Base-by-base conservation (phyloP, 2,113 vertebrate genomes). In the Aythya baeri region DNA sequence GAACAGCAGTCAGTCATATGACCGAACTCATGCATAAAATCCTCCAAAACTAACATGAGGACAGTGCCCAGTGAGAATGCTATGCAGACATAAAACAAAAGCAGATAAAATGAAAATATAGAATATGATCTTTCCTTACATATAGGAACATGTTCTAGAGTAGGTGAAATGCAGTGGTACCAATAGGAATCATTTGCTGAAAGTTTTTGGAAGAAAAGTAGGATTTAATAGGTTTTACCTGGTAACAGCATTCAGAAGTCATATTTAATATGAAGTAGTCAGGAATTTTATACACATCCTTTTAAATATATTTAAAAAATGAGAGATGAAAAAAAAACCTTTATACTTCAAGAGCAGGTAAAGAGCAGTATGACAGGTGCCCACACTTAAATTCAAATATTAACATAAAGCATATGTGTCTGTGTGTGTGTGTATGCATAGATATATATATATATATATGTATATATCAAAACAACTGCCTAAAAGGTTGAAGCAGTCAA, bases 171-270 rank as follows among this genome's bases (percentile, higher is more conserved):
- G 12, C 2, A 17, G 27, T 11, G 23, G 61, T 4, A 91, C 20
- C 32, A 88, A 88, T 0, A 15, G 18, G 7, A 70, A 17, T 38
- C 11, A 77, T n/a, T 66, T 88, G 9, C 10, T 77, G 31, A 49
- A 61, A 22, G 7, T 2, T 6, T 27, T 46, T 11, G 7, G 4
- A 70, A 78, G 43, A 43, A 38, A 4, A 2, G 17, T 0, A 75
- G 43, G 10, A 85, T 49, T 85, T 67, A 1, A 58, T 50, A 32
- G 9, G 5, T 17, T 85, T 91, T 61, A 46, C 52, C 17, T 44
- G 4, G 15, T 44, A n/a, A 74, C 29, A 78, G 75, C 2, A 5
- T 72, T 41, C 41, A 41, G 41, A 41, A 41, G 26, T 36, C 23
- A 68, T 75, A 38, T 26, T 46, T 80, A 4, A 18, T 58, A 49